phyloP scores from a whole-genome alignment of 2,113 vertebrate genomes.

The Illadopsis cleaveri region DNA sequence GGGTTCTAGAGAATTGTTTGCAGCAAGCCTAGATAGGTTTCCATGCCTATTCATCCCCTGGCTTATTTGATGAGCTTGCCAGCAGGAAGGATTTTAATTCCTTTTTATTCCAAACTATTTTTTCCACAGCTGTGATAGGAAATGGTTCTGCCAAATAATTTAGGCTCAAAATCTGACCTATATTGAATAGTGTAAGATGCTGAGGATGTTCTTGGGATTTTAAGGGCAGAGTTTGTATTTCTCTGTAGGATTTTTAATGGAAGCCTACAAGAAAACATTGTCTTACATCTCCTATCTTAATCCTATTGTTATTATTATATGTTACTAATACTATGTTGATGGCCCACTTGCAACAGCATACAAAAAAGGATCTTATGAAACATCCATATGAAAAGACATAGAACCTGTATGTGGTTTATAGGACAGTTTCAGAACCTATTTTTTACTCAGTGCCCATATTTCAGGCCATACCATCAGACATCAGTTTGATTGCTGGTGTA shows the following conservation, averaged over 20 bases:
- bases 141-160: conserved; percentile 5
- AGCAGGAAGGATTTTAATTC: conserved; percentile 36
- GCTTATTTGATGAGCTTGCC: background rate
- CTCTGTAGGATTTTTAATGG: background rate
- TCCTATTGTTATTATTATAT: background rate
- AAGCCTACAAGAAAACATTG: background rate
- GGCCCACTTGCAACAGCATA: background rate
- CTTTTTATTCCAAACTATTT: conserved; percentile 39
- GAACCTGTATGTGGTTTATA: background rate
- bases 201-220: background rate
- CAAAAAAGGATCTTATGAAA: background rate
- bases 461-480: background rate
- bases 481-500: background rate
- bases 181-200: background rate
- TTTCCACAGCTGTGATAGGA: background rate
- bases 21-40: background rate
- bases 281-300: background rate
- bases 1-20: background rate
- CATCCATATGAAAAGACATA: background rate
- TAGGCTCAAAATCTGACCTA: conserved; percentile 19
- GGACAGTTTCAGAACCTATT: background rate
- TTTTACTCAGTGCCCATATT: background rate
- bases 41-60: background rate
- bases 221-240: background rate
- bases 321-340: background rate